Conservation (phyloP, 1,140 invertebrate species). For the Rhyacophila brunnea region DNA sequence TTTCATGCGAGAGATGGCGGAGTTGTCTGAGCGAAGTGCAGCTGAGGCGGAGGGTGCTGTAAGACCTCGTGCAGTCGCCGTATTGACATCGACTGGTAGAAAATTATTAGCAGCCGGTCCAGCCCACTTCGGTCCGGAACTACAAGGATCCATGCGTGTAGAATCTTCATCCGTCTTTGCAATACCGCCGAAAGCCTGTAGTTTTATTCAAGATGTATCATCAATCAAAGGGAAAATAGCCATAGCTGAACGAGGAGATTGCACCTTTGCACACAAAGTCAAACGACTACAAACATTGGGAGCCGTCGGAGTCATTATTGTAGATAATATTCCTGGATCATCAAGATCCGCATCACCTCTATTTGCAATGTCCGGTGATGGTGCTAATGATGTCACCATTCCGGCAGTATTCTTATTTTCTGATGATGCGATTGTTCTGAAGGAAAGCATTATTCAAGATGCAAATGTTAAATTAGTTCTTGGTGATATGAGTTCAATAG, state of each 20-base stretch:
- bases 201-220: slow-evolving; percentile 60
- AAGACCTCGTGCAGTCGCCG: slow-evolving; percentile 39
- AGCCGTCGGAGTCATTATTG: slow-evolving; percentile 80
- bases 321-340: slow-evolving; percentile 81
- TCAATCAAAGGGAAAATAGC: slow-evolving; percentile 74
- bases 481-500: slow-evolving; percentile 15
- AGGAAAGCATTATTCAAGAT: slow-evolving; percentile 10
- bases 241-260: slow-evolving; percentile 83
- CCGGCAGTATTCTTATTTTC: slow-evolving; percentile 87
- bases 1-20: slow-evolving; percentile 98
- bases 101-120: slow-evolving; percentile 67
- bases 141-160: slow-evolving; percentile 61
- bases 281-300: slow-evolving; percentile 80
- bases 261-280: slow-evolving; percentile 96
- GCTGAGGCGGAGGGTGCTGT: slow-evolving; percentile 42
- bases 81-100: slow-evolving; percentile 31
- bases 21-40: slow-evolving; percentile 70
- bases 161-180: slow-evolving; percentile 64
- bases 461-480: slow-evolving; percentile 18
- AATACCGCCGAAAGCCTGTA: slow-evolving; percentile 61
- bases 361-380: slow-evolving; percentile 96
- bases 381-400: slow-evolving; percentile 82
- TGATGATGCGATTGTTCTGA: slow-evolving; percentile 16
- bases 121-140: slow-evolving; percentile 85
- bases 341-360: slow-evolving; percentile 72